Base-by-base conservation (phyloP, 2,113 vertebrate species). In the Leiothrix lutea region DNA sequence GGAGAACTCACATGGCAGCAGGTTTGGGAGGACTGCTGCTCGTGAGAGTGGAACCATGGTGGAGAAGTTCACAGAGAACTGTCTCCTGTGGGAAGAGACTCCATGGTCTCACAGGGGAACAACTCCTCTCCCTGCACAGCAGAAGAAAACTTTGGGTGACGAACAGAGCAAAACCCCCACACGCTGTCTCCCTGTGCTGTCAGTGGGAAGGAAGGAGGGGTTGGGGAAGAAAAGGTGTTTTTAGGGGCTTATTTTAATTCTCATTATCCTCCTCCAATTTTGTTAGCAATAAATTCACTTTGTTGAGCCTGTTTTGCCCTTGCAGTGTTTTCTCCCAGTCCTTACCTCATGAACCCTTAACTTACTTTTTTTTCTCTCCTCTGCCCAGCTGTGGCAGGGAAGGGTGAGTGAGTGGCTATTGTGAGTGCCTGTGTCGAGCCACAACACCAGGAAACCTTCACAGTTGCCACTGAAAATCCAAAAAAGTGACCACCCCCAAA, bases 171-270 rank as follows among this genome's bases (percentile, higher is more conserved):
- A 48, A 48, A 48, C 22, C 11, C 47, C 47, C 47, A 47, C 22
- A 24, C 47, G 6, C 47, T 6, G 47, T 47, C n/a, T 6, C n/a
- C 15, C 12, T 38, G 33, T 0, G 2, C 42, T 23, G 7, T 10
- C 0, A 0, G 44, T 11, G n/a, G 25, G 7, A 29, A 69, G 66
- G 4, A 50, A 25, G 9, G 13, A 48, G 25, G 45, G 2, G 4
- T 1, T 29, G 25, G 45, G 66, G 18, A 69, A 69, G 45, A 50
- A 28, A 48, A 50, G 25, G 6, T 22, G 61, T 15, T 69, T 69
- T 50, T 21, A 15, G 2, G 25, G 9, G 45, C 25, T 36, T 50
- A 28, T 29, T 69, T 69, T 29, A 29, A 7, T 50, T 36, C 25
- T 50, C 13, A 50, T 69, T 69, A 50, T 36, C 18, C 66, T 69